phyloP scores from a whole-genome alignment of 2,797 vertebrate species.

The Falco biarmicus region DNA sequence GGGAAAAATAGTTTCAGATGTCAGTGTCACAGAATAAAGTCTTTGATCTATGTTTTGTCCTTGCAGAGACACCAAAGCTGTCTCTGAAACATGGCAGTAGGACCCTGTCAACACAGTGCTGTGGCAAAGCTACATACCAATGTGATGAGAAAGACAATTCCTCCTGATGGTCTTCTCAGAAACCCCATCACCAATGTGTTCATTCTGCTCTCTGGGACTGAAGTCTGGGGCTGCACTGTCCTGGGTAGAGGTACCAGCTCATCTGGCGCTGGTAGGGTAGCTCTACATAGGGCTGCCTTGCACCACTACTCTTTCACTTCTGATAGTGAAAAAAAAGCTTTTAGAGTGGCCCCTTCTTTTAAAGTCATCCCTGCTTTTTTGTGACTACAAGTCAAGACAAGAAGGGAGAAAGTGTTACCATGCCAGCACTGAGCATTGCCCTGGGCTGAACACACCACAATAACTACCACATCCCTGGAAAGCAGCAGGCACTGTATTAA shows the following conservation, averaged over 20 bases:
- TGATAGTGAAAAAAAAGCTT: background rate
- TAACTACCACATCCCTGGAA: background rate
- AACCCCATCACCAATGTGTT: background rate
- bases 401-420: background rate
- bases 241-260: background rate
- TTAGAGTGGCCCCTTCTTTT: background rate
- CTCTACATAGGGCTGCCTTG: background rate
- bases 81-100: background rate
- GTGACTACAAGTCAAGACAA: background rate
- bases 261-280: background rate
- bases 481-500: background rate
- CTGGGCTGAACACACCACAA: background rate
- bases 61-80: background rate
- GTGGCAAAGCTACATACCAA: background rate
- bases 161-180: background rate
- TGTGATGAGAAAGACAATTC: background rate
- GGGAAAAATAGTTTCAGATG: background rate
- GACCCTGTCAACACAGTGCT: background rate
- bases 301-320: background rate
- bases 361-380: background rate
- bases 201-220: background rate
- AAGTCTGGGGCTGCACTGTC: background rate
- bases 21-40: background rate
- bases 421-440: background rate
- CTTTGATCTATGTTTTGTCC: background rate